Evolutionary conservation across 2,113 vertebrate species (phyloP), one percentile per base, ranked within the genome.

Genomic region (Archilochus colubris): DNA sequence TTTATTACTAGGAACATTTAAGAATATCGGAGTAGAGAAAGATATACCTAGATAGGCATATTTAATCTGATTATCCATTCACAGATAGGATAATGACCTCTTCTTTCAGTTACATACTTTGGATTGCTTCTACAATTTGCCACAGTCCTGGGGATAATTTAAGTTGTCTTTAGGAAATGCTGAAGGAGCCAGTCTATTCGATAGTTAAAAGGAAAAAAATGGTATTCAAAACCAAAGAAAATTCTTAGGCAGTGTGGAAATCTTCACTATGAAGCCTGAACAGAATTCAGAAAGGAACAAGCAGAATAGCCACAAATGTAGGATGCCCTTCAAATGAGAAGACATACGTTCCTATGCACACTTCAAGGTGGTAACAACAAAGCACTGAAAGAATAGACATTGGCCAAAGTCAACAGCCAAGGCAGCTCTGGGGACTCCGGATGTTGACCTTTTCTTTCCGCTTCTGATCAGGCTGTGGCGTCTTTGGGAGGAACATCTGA

Each of bases 51-150:
- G 53, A 82, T 51, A 92, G 14, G 40, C 44, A 82, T 61, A 88
- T 89, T 93, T 91, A 91, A 95, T 93, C 53, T 48, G 33, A 91
- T 85, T 84, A 91, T 78, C 40, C 3, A 2, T 85, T 86, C 67
- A 62, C 23, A 70, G 70, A 66, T 58, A 61, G 86, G n/a, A 85
- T 33, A 76, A 88, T 54, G 70, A 87, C 77, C 83, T 89, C 28
- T 68, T 57, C 80, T 84, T 94, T 89, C 4, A 19, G 51, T 58
- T 79, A 68, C 7, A 19, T 63, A 38, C 18, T 70, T 94, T 27
- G 28, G 36, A 66, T 91, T 82, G 40, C 70, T 91, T 84, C 58
- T 72, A 28, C 69, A 77, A 91, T 89, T 91, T 94, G 81, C 87
- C 43, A 77, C 48, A 62, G 55, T 85, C 30, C 62, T 64, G 53